phyloP scores from a whole-genome alignment of 2,113 vertebrate genomes.

The Tragulus kanchil region DNA sequence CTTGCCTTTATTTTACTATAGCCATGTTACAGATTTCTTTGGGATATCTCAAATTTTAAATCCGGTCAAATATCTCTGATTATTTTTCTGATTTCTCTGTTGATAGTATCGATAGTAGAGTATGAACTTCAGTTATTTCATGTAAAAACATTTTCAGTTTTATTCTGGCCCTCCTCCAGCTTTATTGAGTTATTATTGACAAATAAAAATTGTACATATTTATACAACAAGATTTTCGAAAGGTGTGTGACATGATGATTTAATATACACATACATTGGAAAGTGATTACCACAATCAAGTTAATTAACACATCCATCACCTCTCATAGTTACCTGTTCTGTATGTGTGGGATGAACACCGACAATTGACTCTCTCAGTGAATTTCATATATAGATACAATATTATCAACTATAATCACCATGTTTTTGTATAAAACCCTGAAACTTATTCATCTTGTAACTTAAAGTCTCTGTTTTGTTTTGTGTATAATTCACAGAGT shows the following conservation, averaged over 20 bases:
- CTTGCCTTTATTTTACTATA: not conserved
- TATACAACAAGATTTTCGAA: not conserved
- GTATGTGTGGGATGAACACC: not conserved
- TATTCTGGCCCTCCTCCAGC: not conserved
- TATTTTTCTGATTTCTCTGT: not conserved
- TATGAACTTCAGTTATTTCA: not conserved
- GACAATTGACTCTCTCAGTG: not conserved
- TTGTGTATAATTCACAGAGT: conserved; percentile 28
- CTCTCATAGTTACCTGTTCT: not conserved
- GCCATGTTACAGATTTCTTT: conserved; percentile 31
- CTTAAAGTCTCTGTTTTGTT: not conserved
- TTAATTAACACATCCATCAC: not conserved
- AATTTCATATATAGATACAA: not conserved
- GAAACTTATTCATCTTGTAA: not conserved
- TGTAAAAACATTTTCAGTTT: conserved; percentile 20
- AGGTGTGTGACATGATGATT: not conserved
- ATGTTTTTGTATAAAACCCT: not conserved
- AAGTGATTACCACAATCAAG: not conserved
- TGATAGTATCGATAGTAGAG: not conserved
- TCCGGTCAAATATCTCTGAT: not conserved
- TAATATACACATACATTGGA: not conserved
- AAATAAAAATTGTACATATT: not conserved
- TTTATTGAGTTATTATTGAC: not conserved
- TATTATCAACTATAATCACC: not conserved
- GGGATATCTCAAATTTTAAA: conserved; percentile 36